phyloP scores from a whole-genome alignment of 2,797 vertebrate species.

The Melanotaenia maccullochi region DNA sequence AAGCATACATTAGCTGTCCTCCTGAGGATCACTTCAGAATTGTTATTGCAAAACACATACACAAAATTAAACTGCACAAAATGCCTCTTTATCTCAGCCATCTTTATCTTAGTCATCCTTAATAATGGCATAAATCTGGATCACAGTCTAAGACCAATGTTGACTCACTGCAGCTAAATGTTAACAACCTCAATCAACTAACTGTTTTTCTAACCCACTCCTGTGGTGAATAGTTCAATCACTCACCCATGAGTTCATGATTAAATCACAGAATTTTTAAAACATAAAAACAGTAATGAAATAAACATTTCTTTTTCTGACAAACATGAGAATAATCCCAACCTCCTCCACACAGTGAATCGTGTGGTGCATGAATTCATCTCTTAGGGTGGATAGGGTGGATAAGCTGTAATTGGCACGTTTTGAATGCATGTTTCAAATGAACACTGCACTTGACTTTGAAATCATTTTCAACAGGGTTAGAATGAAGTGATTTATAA shows the following conservation, averaged over 20 bases:
- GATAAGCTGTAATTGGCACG: neutral
- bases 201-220: neutral
- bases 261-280: neutral
- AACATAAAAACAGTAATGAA: neutral
- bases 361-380: neutral
- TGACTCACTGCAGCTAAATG: neutral
- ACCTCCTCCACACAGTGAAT: neutral
- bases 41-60: neutral
- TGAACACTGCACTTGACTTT: neutral
- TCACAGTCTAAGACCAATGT: neutral
- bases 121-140: neutral
- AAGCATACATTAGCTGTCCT: neutral
- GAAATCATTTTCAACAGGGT: neutral
- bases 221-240: neutral
- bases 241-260: conserved; percentile 1
- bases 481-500: conserved; percentile 2
- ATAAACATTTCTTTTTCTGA: neutral
- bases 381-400: no score
- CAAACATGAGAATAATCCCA: neutral
- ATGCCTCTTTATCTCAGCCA: neutral
- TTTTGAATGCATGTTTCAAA: neutral
- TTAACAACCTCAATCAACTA: neutral
- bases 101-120: neutral
- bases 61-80: neutral
- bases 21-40: neutral